Conservation (phyloP, 2,888 invertebrate species). For the Falcaria lacertinaria region DNA sequence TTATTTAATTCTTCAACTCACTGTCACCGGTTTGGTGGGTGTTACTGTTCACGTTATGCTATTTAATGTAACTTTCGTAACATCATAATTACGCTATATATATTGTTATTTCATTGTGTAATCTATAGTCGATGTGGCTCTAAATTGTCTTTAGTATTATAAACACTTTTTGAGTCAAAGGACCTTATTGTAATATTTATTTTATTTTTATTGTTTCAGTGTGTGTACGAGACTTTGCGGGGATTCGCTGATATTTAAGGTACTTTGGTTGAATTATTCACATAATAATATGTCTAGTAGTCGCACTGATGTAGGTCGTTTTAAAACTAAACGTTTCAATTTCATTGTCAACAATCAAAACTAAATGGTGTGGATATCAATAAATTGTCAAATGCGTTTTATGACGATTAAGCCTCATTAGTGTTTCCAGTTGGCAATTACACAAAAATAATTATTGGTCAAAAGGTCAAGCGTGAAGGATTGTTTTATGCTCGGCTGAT, state of each 20-base stretch:
- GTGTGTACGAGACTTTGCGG: constrained; percentile 23
- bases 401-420: constrained; percentile 20
- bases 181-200: no score
- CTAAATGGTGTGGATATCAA: background rate
- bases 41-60: constrained; percentile 29
- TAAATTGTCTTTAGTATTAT: no score
- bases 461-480: constrained; percentile 36
- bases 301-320: no score
- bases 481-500: constrained; percentile 6
- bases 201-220: constrained; percentile 39
- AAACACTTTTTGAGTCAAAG: no score
- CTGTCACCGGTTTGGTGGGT: constrained; percentile 27
- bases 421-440: constrained; percentile 17
- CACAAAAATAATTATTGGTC: constrained; percentile 26
- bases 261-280: background rate
- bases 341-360: background rate
- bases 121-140: no score
- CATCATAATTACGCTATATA: background rate
- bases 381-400: constrained; percentile 21
- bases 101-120: no score
- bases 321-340: no score
- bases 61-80: constrained; percentile 6
- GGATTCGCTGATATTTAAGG: constrained; percentile 26
- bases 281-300: no score
- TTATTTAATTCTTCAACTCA: constrained; percentile 47